Evolutionary conservation across 1,140 invertebrate genomes (phyloP).

Genomic region (Belonocnema kinseyi): DNA sequence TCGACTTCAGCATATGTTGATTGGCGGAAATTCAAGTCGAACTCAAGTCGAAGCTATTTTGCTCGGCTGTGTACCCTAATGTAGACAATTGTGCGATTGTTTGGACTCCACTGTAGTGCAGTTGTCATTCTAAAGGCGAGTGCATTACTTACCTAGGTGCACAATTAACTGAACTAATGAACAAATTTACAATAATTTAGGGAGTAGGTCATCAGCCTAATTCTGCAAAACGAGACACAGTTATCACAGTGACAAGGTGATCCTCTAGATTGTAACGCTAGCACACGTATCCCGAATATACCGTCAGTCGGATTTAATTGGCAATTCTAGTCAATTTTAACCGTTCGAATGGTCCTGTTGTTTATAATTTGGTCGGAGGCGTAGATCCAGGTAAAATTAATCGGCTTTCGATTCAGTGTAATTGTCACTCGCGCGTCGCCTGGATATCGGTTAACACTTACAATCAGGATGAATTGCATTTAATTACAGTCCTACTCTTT

Average conservation of each 20-base stretch:
- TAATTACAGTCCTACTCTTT: slow-evolving; percentile 8
- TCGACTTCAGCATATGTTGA: too few relatives aligned
- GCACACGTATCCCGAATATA: slow-evolving; percentile 15
- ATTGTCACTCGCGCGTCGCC: slow-evolving; percentile 27
- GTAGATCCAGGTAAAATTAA: slow-evolving; percentile 20
- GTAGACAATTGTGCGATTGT: slow-evolving; percentile 14
- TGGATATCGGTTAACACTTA: slow-evolving; percentile 7
- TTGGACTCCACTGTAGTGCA: slow-evolving; percentile 12
- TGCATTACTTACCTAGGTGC: slow-evolving; percentile 14
- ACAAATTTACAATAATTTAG: slow-evolving; percentile 68
- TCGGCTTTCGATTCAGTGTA: slow-evolving; percentile 26
- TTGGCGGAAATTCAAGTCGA: too few relatives aligned
- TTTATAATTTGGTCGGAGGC: slow-evolving; percentile 19
- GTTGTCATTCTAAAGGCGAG: slow-evolving; percentile 25
- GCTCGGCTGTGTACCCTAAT: too few relatives aligned
- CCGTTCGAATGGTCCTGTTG: slow-evolving; percentile 12
- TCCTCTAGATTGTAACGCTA: slow-evolving; percentile 37
- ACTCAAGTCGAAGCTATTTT: too few relatives aligned
- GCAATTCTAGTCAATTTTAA: slow-evolving; percentile 27
- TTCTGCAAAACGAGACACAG: slow-evolving; percentile 48
- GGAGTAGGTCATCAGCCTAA: slow-evolving; percentile 50
- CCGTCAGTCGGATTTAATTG: slow-evolving; percentile 21
- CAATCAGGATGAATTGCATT: slow-evolving; percentile 13
- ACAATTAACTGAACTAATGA: slow-evolving; percentile 72
- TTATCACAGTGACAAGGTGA: slow-evolving; percentile 33